Base-by-base conservation (phyloP, 2,797 vertebrate species). In the Australoheros facetus region DNA sequence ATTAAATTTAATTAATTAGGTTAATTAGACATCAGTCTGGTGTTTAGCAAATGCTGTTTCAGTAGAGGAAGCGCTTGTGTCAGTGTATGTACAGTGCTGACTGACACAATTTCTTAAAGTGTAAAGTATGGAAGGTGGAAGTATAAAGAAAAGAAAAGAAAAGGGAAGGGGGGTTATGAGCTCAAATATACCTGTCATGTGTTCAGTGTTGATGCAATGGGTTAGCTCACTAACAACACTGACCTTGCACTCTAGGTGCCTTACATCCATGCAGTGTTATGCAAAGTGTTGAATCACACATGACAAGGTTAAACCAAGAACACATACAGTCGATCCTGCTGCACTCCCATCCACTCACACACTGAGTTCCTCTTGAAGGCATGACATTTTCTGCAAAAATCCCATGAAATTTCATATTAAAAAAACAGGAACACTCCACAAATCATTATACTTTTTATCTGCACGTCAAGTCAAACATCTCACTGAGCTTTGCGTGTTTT, bases 21-120 rank as follows among this genome's bases (percentile, higher is more conserved):
- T 45, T 81, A 56, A 75, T 45, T 75, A 66, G 21, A 83, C 73
- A 73, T 73, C 5, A 56, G 23, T 53, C 53, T 57, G 45, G 37
- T 56, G 26, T 77, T 3, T 81, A 42, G 37, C 57, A 48, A 56
- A 32, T 59, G 28, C 6, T 37, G 34, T 53, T 80, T 55, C 21
- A 57, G 34, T 12, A 19, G 39, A 75, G 2, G 13, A 77, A 48
- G 19, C 4, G 5, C 5, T 3, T 64, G 57, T 5, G 58, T 56
- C 2, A 54, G n/a, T 7, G 17, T 13, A 66, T 73, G 30, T 69
- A 28, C 16, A 48, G 12, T n/a, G 21, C 4, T 13, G 17, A 58
- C 28, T 32, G 48, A 64, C 30, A 75, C 3, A 21, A 64, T 74
- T 79, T 78, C 3, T 59, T 54, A 80, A 78, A n/a, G 32, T 32